Evolutionary conservation across 2,888 invertebrate species (phyloP).

Genomic region (Gibbula magus): DNA sequence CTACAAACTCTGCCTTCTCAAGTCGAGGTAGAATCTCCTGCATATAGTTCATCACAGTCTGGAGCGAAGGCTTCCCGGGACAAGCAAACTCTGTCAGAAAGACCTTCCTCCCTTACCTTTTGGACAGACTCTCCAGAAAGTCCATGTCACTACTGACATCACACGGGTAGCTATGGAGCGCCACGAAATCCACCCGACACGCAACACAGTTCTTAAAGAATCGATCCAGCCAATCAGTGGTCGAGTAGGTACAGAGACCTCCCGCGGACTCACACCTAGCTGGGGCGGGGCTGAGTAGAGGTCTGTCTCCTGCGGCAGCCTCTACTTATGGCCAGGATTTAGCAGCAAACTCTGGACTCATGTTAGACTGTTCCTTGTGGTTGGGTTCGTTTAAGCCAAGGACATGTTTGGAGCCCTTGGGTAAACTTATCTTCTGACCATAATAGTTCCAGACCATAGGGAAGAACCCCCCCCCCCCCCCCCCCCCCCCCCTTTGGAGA

Average conservation of each 20-base stretch:
- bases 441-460: constrained; percentile 54
- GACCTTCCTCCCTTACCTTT: constrained; percentile 40
- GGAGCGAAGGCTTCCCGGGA: constrained; percentile 29
- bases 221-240: constrained; percentile 46
- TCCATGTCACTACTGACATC: constrained; percentile 38
- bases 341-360: constrained; percentile 46
- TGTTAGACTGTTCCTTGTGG: constrained; percentile 43
- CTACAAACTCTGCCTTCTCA: constrained; percentile 38
- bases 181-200: constrained; percentile 49
- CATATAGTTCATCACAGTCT: constrained; percentile 38
- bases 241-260: constrained; percentile 33
- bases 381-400: constrained; percentile 59
- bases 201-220: constrained; percentile 47
- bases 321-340: constrained; percentile 45
- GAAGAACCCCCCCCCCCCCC: constrained; percentile 37
- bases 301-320: constrained; percentile 29
- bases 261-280: constrained; percentile 37
- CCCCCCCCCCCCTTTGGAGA: too few relatives aligned
- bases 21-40: constrained; percentile 38
- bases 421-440: constrained; percentile 32
- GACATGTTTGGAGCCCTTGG: constrained; percentile 37
- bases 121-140: constrained; percentile 36
- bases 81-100: constrained; percentile 52
- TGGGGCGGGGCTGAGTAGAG: constrained; percentile 48
- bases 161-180: constrained; percentile 48